Percentiles rank a stretch among this genome's conserved stretches.
Conservation (phyloP, 2,797 vertebrate species). For the Macroramphosus scolopax region DNA sequence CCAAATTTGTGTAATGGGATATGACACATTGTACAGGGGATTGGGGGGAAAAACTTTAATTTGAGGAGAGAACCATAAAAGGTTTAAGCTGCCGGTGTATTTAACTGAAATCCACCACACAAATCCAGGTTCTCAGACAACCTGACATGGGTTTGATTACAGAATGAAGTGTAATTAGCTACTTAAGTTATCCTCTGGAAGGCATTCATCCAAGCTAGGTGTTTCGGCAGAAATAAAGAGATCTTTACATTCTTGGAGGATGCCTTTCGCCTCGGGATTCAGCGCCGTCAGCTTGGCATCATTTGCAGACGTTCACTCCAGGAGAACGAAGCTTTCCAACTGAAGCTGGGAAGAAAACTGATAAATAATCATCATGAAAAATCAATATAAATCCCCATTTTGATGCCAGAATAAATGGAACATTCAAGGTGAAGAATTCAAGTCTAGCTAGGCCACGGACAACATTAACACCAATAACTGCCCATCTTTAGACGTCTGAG, state of each 20-base stretch:
- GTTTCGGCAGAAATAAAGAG: constrained; percentile 43
- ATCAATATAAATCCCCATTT: constrained; percentile 56
- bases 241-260: constrained; percentile 33
- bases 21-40: constrained; percentile 78
- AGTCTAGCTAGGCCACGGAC: constrained; percentile 55
- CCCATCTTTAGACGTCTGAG: constrained; percentile 60
- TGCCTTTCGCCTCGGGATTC: constrained; percentile 31
- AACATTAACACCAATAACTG: constrained; percentile 66
- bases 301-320: constrained; percentile 37
- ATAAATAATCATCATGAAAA: constrained; percentile 58
- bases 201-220: constrained; percentile 28
- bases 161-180: constrained; percentile 77
- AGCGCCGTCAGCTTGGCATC: too few species aligned
- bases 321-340: too few species aligned
- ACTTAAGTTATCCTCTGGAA: constrained; percentile 68
- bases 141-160: constrained; percentile 78
- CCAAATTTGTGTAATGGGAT: constrained; percentile 83
- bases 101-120: constrained; percentile 72
- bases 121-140: constrained; percentile 74
- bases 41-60: constrained; percentile 73
- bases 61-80: constrained; percentile 79
- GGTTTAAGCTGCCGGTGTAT: constrained; percentile 74
- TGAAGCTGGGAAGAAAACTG: too few species aligned
- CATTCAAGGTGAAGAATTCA: constrained; percentile 53
- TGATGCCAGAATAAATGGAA: constrained; percentile 62